Base-by-base conservation (phyloP, 2,113 vertebrate species). In the Gallinago media region DNA sequence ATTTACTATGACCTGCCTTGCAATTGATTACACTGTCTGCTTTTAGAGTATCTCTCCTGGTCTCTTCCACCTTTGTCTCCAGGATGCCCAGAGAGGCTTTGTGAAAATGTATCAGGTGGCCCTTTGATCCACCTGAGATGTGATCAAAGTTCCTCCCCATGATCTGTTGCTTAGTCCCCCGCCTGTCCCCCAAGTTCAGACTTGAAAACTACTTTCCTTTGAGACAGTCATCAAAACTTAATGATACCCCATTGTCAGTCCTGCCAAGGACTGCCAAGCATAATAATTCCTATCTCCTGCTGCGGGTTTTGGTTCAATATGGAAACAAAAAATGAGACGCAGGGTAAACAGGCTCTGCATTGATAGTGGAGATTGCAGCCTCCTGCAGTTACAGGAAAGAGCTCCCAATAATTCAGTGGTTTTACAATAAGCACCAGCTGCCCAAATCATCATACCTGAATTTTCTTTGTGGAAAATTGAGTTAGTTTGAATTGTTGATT, bases 61-160 rank as follows among this genome's bases (percentile, higher is more conserved):
- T 73, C 31, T 86, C 13, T 66, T 84, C 66, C 77, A 32, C 61
- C 40, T 96, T 84, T 95, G 65, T 92, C 83, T 85, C 32, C 61
- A 65, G 58, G 77, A 81, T 94, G 56, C 42, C 86, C 80, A 78
- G 52, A 56, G 79, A 74, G 47, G 26, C 86, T 81, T 95, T 76
- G 84, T 8, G 21, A 91, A 72, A 44, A 89, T 59, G 65, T 86
- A 84, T 96, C 52, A 1, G 76, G 61, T 95, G 80, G 74, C 76
- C 65, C 83, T 97, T 96, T 96, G 95, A 96, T 97, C 94, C 80
- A 65, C 92, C 65, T 67, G 89, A 96, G 86, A 89, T 70, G 23
- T 18, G 83, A 92, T 94, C 83, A 68, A 36, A 96, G 91, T 92
- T 91, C 74, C 68, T 94, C 34, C 32, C 42, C 9, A 2, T 55